Base-by-base conservation (phyloP, 2,797 vertebrate species). In the Staurois parvus region DNA sequence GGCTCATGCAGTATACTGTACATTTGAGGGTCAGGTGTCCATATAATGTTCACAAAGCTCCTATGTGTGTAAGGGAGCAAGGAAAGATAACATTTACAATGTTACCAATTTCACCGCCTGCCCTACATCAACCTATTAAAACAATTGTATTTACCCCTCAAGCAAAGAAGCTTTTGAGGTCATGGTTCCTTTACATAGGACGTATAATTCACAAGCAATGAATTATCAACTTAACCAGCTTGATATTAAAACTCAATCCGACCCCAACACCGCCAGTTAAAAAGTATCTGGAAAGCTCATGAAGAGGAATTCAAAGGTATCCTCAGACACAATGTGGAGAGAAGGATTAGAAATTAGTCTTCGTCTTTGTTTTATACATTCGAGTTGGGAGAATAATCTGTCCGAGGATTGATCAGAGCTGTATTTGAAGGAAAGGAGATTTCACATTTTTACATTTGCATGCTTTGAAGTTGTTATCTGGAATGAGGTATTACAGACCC, bases 321-420 rank as follows among this genome's bases (percentile, higher is more conserved):
- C 80, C 64, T 26, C 34, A 17, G 37, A 73, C 48, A 85, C 78
- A 75, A 81, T 79, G 72, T 66, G 34, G 70, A 73, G 79, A 40
- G 34, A 12, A 48, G 66, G 84, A 86, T 86, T 86, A 86, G 37
- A 76, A 76, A 75, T 66, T 70, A 86, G 81, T 86, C 73, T 72
- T 70, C 70, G n/a, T 72, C 79, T 86, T 81, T 86, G 84, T 86
- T 86, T 86, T 86, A 86, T 76, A 62, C 79, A 79, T 76, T 34
- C 26, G 59, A 81, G 84, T 81, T 59, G 67, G 37, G 52, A 77
- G 78, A 81, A 86, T 85, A 85, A 85, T 85, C 84, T 85, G 75
- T 29, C 67, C 64, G 28, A 75, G 72, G 73, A 86, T 86, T 85
- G 78, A 19, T 69, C 62, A 26, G 73, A 28, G 29, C 67, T 32